A percentile compares a stretch with the other conserved stretches of the same genome.
phyloP scores from a whole-genome alignment of 2,797 vertebrate genomes.

The Periparus ater region DNA sequence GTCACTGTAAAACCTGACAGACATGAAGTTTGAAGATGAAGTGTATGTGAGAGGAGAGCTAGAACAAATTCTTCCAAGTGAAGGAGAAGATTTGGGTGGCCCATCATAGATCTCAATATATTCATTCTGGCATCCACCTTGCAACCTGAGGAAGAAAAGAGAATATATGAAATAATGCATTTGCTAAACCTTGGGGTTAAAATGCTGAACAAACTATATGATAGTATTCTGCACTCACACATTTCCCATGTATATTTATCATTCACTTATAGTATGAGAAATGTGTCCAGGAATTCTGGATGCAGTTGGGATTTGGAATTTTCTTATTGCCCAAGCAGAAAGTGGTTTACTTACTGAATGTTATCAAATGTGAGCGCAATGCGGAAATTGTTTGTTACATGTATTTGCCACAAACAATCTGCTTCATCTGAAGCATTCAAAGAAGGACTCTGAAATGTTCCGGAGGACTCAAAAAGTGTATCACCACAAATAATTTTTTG shows the following conservation, averaged over 20 bases:
- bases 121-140: slow-evolving; percentile 47
- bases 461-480: neutral
- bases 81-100: slow-evolving; percentile 52
- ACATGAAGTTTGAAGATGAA: slow-evolving; percentile 75
- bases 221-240: neutral
- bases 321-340: neutral
- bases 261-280: neutral
- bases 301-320: neutral
- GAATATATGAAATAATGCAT: neutral
- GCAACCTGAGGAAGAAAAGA: slow-evolving; percentile 59
- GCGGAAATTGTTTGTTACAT: slow-evolving; percentile 46
- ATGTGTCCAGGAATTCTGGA: neutral
- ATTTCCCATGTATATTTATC: neutral
- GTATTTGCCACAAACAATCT: slow-evolving; percentile 72
- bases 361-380: slow-evolving; percentile 44
- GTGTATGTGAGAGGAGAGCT: neutral
- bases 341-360: slow-evolving; percentile 59
- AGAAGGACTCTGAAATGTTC: slow-evolving; percentile 64
- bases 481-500: slow-evolving; percentile 46
- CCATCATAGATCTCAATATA: slow-evolving; percentile 76
- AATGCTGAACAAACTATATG: neutral
- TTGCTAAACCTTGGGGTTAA: neutral
- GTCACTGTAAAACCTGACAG: slow-evolving; percentile 68
- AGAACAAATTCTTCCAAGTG: slow-evolving; percentile 64
- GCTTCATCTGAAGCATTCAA: slow-evolving; percentile 39